These are phyloP conservation scores for Anagrus nilaparvatae DNA, from an alignment of 1,140 invertebrate genomes.

Conservation along the genomic window DNA sequence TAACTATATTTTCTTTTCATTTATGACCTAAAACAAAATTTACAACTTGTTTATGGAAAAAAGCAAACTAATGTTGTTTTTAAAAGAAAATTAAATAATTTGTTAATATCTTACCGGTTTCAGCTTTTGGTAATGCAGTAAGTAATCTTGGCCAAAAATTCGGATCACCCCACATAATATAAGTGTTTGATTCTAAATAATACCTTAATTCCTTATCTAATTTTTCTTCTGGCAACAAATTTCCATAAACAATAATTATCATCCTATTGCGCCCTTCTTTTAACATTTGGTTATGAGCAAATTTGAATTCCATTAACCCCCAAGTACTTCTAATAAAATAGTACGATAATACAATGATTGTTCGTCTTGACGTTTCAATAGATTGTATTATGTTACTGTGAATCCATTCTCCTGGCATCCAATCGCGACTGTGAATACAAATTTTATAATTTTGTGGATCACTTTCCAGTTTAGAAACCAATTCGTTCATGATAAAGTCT, in stretches of 20 bases:
- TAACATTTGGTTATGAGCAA: slow-evolving; percentile 64
- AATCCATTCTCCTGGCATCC: slow-evolving; percentile 62
- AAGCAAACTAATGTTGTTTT: too few relatives aligned
- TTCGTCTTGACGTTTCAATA: slow-evolving; percentile 67
- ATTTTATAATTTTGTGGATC: too few relatives aligned
- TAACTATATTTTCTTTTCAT: too few relatives aligned
- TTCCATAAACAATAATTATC: slow-evolving; percentile 69
- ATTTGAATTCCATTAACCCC: slow-evolving; percentile 75
- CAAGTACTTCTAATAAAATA: slow-evolving; percentile 76
- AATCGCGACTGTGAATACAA: too few relatives aligned
- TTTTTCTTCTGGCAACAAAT: slow-evolving; percentile 50
- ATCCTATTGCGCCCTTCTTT: slow-evolving; percentile 60
- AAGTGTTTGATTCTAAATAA: slow-evolving; percentile 77
- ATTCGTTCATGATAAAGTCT: too few relatives aligned
- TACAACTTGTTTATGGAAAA: too few relatives aligned
- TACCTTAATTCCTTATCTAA: slow-evolving; percentile 65
- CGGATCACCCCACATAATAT: slow-evolving; percentile 74
- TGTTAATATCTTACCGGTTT: too few relatives aligned
- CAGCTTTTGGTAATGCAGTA: slow-evolving; percentile 66
- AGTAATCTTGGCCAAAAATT: slow-evolving; percentile 79
- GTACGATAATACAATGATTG: slow-evolving; percentile 71
- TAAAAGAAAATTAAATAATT: too few relatives aligned
- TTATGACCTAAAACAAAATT: too few relatives aligned
- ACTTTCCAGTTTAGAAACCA: too few relatives aligned
- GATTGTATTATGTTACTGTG: slow-evolving; percentile 67